Evolutionary conservation across 2,113 vertebrate species (phyloP).

Genomic region (Oncorhynchus kisutch): DNA sequence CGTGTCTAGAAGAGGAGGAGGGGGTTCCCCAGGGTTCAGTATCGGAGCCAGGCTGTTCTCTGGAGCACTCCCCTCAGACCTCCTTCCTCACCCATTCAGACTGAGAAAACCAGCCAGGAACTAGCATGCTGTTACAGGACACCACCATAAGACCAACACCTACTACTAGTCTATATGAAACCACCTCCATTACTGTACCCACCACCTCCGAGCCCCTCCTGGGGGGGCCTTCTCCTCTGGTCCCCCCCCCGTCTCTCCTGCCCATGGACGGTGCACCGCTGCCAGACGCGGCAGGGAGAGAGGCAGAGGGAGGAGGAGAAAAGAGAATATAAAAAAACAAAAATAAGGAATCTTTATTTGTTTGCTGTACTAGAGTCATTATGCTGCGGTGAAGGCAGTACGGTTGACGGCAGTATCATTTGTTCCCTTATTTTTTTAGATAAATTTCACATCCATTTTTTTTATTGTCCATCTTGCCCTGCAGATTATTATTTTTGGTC

Average conservation of each 20-base stretch:
- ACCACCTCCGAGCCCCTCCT: neutral
- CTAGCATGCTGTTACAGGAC: constrained; percentile 86
- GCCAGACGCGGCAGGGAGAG: constrained; percentile 71
- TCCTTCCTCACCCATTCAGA: constrained; percentile 72
- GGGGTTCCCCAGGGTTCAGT: constrained; percentile 35
- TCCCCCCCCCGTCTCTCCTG: constrained; percentile 62
- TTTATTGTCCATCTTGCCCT: constrained; percentile 2
- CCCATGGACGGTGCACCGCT: constrained; percentile 81
- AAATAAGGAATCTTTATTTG: constrained; percentile 74
- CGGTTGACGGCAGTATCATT: constrained; percentile 58
- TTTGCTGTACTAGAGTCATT: constrained; percentile 71
- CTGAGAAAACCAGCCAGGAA: constrained; percentile 74
- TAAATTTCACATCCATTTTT: constrained; percentile 50
- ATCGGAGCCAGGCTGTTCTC: constrained; percentile 69
- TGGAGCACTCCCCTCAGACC: constrained; percentile 81
- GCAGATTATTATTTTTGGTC: constrained; percentile 17
- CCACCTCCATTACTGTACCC: constrained; percentile 37
- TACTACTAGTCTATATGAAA: constrained; percentile 1
- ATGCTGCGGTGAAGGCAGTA: constrained; percentile 40
- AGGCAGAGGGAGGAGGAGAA: constrained; percentile 66
- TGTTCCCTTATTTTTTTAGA: constrained; percentile 59
- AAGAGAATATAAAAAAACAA: constrained; percentile 25
- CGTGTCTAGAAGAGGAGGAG: constrained; percentile 6
- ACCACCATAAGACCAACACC: constrained; percentile 33
- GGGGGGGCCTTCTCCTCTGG: constrained; percentile 51